Base-by-base conservation (phyloP, 2,113 vertebrate species). In the Empidonax traillii region DNA sequence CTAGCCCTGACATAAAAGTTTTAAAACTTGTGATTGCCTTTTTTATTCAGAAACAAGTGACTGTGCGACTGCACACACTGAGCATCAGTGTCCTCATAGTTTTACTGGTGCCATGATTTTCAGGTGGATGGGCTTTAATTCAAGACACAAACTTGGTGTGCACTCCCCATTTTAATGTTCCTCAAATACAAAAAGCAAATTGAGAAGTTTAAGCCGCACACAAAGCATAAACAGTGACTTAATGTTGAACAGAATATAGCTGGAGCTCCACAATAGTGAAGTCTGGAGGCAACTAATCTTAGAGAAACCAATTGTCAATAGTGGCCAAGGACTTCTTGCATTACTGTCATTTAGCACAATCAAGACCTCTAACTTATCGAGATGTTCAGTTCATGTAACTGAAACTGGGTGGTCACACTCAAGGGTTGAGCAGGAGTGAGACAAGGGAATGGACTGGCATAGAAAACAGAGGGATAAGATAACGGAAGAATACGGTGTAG, bases 391-490 rank as follows among this genome's bases (percentile, higher is more conserved):
- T 56, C 52, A 46, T 53, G 61, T 84, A 96, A 92, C 91, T 92
- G 94, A 95, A 94, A 95, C 95, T 94, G 86, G 88, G 69, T 87
- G 62, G 76, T 89, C 73, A 87, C 31, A 55, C 35, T 84, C 41
- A 87, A 28, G 49, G 52, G 35, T 43, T 37, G 46, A 87, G 23
- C 16, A 20, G 41, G 73, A 92, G n/a, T 18, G 53, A 95, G 52
- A 87, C 62, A 18, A 91, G 30, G 59, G 69, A 86, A 79, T 11
- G 27, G 79, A 66, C 2, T 2, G 3, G 46, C 43, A 87, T 4
- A 71, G 33, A 76, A 89, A 95, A 94, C 44, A 93, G n/a, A 39
- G 25, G 41, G 58, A 55, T 85, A 72, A 95, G 16, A 49, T 41
- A 89, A 74, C 82, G 55, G 80, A 80, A 90, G 65, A 78, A 68